Conservation (phyloP, 2,888 invertebrate species). For the Gerris lacustris region DNA sequence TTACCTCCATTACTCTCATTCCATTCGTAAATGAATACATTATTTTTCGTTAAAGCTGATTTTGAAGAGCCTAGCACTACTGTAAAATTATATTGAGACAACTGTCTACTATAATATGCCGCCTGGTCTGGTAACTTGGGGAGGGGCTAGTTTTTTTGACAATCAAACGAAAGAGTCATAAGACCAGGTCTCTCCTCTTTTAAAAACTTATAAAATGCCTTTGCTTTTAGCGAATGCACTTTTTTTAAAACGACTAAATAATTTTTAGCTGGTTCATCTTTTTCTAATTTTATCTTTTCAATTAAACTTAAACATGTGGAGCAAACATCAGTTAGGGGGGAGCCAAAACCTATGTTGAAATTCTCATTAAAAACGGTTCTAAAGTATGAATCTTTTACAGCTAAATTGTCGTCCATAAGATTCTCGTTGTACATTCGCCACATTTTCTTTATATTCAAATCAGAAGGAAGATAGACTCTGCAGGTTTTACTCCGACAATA, state of each 20-base stretch:
- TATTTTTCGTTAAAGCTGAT: slow-evolving; percentile 26
- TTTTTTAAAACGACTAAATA: not conserved
- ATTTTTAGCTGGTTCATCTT: not conserved
- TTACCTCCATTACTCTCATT: slow-evolving; percentile 32
- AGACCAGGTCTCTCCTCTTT: slow-evolving; percentile 23
- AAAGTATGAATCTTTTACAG: slow-evolving; percentile 15
- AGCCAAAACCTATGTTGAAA: slow-evolving; percentile 16
- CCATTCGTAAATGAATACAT: slow-evolving; percentile 32
- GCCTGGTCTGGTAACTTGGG: slow-evolving; percentile 34
- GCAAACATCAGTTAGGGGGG: slow-evolving; percentile 11
- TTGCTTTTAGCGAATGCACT: slow-evolving; percentile 18
- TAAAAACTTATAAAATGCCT: slow-evolving; percentile 28
- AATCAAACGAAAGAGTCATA: slow-evolving; percentile 32
- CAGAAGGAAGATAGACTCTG: slow-evolving; percentile 2
- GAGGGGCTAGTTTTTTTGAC: slow-evolving; percentile 32
- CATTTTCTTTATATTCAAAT: slow-evolving; percentile 17
- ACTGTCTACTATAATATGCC: slow-evolving; percentile 34
- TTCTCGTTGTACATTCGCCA: slow-evolving; percentile 12
- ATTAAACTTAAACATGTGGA: slow-evolving; percentile 13
- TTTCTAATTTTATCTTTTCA: slow-evolving; percentile 14
- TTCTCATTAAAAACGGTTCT: slow-evolving; percentile 8
- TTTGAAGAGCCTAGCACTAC: slow-evolving; percentile 33
- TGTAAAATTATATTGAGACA: slow-evolving; percentile 33
- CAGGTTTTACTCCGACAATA: slow-evolving; percentile 14
- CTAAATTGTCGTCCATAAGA: not conserved